Conservation (phyloP, 2,113 vertebrate genomes). For the Lates calcarifer region DNA sequence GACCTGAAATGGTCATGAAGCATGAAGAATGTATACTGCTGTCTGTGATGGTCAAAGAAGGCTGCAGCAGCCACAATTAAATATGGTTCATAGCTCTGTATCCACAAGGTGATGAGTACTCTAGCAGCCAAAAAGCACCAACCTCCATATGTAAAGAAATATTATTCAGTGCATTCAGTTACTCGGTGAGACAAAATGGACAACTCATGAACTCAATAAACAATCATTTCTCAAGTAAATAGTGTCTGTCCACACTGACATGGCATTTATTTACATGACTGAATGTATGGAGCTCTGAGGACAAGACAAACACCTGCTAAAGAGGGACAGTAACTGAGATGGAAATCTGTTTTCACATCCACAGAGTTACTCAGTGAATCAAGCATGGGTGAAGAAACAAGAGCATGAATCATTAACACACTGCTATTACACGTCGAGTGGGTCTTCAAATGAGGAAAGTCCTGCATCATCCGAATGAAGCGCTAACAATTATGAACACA, state of each 20-base stretch:
- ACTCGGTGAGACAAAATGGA: conserved; percentile 30
- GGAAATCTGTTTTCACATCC: conserved; percentile 28
- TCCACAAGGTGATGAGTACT: neutral
- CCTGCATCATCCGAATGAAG: conserved; percentile 38
- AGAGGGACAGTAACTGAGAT: conserved; percentile 20
- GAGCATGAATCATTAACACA: conserved; percentile 46
- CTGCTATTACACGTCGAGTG: conserved; percentile 53
- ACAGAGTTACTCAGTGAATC: conserved; percentile 5
- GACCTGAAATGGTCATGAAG: neutral
- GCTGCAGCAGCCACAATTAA: conserved; percentile 7
- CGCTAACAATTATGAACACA: conserved; percentile 8
- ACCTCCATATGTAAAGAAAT: conserved; percentile 1
- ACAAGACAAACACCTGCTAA: conserved; percentile 39
- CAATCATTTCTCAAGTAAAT: neutral
- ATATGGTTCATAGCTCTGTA: neutral
- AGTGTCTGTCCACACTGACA: neutral
- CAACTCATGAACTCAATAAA: conserved; percentile 4
- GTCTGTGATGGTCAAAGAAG: conserved; percentile 1
- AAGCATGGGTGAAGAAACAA: conserved; percentile 49
- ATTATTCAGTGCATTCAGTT: neutral
- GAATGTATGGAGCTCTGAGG: conserved; percentile 21
- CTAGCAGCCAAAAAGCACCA: neutral
- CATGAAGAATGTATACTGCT: conserved; percentile 1
- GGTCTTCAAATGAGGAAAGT: conserved; percentile 41
- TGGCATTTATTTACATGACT: neutral